phyloP scores from a whole-genome alignment of 92 coral and sea anemone species.

The Umimayanthus chanpuru region DNA sequence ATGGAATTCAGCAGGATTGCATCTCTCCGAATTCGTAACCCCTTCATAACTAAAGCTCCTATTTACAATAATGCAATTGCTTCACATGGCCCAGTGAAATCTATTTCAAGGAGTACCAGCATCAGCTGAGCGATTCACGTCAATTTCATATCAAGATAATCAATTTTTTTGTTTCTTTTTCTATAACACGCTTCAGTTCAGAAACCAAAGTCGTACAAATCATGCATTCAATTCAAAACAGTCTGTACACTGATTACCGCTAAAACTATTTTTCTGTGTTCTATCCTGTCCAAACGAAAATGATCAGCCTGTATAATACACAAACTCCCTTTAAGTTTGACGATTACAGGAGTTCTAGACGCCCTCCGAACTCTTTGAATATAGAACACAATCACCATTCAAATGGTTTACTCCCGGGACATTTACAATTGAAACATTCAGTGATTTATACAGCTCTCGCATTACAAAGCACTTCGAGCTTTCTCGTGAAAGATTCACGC shows the following conservation, averaged over 20 bases:
- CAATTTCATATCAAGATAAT: constrained; percentile 2
- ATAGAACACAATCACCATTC: not conserved
- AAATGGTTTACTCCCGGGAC: constrained; percentile 2
- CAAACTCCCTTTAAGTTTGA: not conserved
- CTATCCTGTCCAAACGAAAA: not conserved
- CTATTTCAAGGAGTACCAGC: not conserved
- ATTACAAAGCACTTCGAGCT: constrained; percentile 12
- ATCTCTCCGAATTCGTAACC: not conserved
- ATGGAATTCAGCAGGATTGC: not conserved
- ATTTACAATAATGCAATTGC: not conserved
- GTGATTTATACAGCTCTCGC: constrained; percentile 1
- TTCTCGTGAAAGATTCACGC: not conserved
- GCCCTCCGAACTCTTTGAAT: constrained; percentile 4
- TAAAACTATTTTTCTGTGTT: not conserved
- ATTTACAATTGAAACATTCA: constrained; percentile 6
- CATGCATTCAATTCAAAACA: not conserved
- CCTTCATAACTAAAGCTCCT: not conserved
- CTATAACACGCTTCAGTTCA: constrained; percentile 32
- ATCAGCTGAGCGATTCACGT: not conserved
- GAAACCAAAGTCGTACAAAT: not conserved
- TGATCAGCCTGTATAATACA: not conserved
- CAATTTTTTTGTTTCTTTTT: constrained; percentile 19
- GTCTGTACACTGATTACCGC: not conserved
- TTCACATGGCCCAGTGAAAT: not conserved
- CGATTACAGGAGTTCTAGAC: not conserved